Evolutionary conservation across 2,797 vertebrate species (phyloP).

Genomic region (Labroides dimidiatus): DNA sequence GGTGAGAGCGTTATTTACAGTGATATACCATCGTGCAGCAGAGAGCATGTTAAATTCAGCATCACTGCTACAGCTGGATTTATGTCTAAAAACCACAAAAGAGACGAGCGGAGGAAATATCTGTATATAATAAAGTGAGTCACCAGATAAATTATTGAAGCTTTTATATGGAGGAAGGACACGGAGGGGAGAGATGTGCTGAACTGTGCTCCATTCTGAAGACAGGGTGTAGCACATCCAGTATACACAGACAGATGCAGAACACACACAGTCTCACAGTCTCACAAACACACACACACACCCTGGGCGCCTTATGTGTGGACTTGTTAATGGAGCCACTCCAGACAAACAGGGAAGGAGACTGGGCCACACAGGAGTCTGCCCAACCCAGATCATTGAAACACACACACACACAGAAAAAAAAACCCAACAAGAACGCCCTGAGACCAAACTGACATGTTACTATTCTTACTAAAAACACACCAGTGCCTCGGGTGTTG

Average conservation of each 20-base stretch:
- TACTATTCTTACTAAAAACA: conserved; percentile 64
- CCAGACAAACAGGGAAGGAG: conserved; percentile 64
- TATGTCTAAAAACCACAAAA: conserved; percentile 22
- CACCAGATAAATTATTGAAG: conserved; percentile 80
- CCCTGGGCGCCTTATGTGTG: conserved; percentile 36
- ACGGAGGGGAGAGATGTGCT: conserved; percentile 39
- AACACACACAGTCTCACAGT: conserved; percentile 48
- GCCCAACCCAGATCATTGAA: conserved; percentile 56
- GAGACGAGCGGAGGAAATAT: conserved; percentile 41
- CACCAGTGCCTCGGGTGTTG: conserved; percentile 35
- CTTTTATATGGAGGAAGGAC: conserved; percentile 63
- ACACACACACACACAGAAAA: conserved; percentile 5
- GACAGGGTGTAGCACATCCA: conserved; percentile 57
- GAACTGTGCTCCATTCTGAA: conserved; percentile 46
- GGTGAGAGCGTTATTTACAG: background rate
- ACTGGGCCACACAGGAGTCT: conserved; percentile 72
- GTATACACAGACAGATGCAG: conserved; percentile 49
- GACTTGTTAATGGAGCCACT: conserved; percentile 60
- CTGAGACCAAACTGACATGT: conserved; percentile 52
- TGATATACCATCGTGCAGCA: background rate
- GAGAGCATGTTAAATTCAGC: conserved; percentile 2
- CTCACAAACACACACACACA: conserved; percentile 21
- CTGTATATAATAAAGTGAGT: conserved; percentile 64
- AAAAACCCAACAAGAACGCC: conserved; percentile 50
- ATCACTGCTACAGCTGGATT: conserved; percentile 3